Evolutionary conservation across 2,797 vertebrate species (phyloP), one percentile per base, ranked within the genome.

Genomic region (Somateria mollissima): DNA sequence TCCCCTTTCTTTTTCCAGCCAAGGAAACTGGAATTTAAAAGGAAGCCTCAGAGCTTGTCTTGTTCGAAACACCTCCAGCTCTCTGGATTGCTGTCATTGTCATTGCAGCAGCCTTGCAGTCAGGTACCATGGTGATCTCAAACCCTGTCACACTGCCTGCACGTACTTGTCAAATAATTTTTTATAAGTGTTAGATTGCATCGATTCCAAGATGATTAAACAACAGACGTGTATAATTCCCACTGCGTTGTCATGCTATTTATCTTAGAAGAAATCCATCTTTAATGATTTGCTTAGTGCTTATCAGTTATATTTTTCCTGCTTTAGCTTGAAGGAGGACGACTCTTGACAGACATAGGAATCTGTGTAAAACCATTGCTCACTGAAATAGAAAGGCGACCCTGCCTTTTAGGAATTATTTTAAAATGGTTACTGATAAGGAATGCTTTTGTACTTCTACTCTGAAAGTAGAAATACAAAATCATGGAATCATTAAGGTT

Each of bases 101-200:
- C 75, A 70, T 28, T 88, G 90, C 25, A 16, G 24, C 71, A 93
- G 71, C 49, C 2, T 45, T 94, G 79, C 85, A 90, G 54, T 78
- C 90, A 88, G 88, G 91, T 96, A 91, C 96, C 96, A 95, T 85
- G 87, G 94, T 91, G 87, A 94, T 94, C 85, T 92, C 73, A 79
- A 91, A 94, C 53, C 43, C 39, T 92, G 69, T 78, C 92, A 49
- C 58, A 22, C 62, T 94, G 78, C 87, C 84, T 93, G 81, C 79
- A 7, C 49, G 53, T 73, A 65, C 87, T 89, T 95, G 80, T 96
- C 89, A 96, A 57, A 69, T 79, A 37, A 41, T 67, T 94, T 87
- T 88, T 88, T 82, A 12, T 37, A 11, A 71, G 34, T 70, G 85
- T 86, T 88, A 83, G 51, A 81, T 73, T 95, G 60, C 70, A 91